phyloP scores from a whole-genome alignment of 2,113 vertebrate species.

The Numenius arquata region DNA sequence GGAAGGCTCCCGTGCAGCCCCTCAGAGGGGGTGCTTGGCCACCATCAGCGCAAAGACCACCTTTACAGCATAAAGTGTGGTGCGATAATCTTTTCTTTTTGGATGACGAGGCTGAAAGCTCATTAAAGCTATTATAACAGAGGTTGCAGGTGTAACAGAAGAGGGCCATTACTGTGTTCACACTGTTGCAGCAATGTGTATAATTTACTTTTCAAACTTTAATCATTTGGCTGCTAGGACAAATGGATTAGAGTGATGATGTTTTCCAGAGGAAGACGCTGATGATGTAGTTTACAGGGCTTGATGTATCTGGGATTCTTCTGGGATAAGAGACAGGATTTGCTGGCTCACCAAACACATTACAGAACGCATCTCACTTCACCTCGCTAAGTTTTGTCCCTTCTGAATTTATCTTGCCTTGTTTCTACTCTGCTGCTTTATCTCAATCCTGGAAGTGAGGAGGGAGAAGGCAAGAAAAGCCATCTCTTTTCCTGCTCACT shows the following conservation, averaged over 20 bases:
- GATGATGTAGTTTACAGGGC: conserved; percentile 4
- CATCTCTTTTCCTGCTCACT: background rate
- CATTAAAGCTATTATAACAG: background rate
- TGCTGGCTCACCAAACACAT: background rate
- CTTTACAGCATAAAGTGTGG: rapidly evolving
- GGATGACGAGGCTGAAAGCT: background rate
- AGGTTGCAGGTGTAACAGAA: background rate
- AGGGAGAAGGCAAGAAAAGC: background rate
- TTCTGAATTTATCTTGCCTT: background rate
- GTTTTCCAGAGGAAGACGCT: conserved; percentile 42
- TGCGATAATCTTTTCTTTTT: background rate
- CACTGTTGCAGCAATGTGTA: background rate
- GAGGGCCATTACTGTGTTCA: background rate
- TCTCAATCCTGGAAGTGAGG: background rate
- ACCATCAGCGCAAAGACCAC: background rate
- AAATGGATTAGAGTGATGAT: background rate
- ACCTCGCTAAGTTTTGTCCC: background rate
- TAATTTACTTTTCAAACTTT: conserved; percentile 45
- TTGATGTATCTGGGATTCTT: background rate
- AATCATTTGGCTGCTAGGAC: conserved; percentile 23
- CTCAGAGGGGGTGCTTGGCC: background rate
- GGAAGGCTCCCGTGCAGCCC: background rate
- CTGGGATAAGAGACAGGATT: background rate
- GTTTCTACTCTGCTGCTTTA: background rate
- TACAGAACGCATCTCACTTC: background rate